These are phyloP conservation scores for Sinohyriopsis cumingii DNA, from an alignment of 2,888 invertebrate species.

Conservation along the genomic window DNA sequence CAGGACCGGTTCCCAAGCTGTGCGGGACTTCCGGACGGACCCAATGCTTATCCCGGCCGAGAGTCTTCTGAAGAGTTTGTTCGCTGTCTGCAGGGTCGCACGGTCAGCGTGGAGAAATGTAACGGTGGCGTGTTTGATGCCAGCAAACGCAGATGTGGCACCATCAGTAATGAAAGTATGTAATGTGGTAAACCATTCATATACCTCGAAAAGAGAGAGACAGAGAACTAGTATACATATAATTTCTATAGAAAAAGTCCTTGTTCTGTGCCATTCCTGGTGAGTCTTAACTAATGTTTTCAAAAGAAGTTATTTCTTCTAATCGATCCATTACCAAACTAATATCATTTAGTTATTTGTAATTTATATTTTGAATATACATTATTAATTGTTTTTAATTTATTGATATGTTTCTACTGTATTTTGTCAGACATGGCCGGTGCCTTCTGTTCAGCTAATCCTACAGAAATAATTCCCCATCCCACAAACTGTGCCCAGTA, in stretches of 20 bases:
- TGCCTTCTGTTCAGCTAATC: slow-evolving; percentile 32
- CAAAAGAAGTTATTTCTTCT: too few relatives aligned
- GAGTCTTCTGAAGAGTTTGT: slow-evolving; percentile 34
- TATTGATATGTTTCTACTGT: background rate
- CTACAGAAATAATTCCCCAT: slow-evolving; percentile 37
- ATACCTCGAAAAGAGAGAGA: too few relatives aligned
- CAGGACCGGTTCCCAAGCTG: slow-evolving; percentile 40
- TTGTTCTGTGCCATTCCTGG: too few relatives aligned
- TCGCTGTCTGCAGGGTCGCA: slow-evolving; percentile 37
- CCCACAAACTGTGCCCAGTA: slow-evolving; percentile 55
- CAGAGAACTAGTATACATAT: too few relatives aligned
- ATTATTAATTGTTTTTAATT: too few relatives aligned
- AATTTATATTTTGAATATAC: too few relatives aligned
- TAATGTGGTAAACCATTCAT: background rate
- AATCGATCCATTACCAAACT: too few relatives aligned
- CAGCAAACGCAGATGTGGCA: slow-evolving; percentile 34
- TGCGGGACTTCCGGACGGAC: slow-evolving; percentile 34
- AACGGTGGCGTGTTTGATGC: slow-evolving; percentile 36
- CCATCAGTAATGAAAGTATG: slow-evolving; percentile 38
- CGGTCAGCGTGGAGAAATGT: slow-evolving; percentile 34
- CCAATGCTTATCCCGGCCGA: slow-evolving; percentile 34
- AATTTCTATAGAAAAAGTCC: too few relatives aligned
- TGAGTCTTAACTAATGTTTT: too few relatives aligned
- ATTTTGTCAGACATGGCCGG: slow-evolving; percentile 37
- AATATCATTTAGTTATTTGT: too few relatives aligned